Conservation (phyloP, 1,140 invertebrate genomes). For the Zaprionus kolodkinae region DNA sequence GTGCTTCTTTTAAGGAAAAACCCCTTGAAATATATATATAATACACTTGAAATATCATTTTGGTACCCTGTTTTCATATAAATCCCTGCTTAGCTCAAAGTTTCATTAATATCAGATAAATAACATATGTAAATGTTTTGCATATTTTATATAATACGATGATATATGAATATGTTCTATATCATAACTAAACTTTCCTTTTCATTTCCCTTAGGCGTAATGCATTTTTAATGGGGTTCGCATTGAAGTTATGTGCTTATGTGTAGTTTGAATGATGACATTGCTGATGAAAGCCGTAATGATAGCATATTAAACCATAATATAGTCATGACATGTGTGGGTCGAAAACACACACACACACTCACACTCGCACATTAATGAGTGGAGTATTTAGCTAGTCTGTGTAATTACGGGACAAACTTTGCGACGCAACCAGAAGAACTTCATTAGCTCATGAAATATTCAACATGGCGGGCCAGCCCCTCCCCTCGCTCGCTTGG, state of each 20-base stretch:
- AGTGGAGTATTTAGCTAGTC: conserved; percentile 36
- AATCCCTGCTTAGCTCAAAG: background rate
- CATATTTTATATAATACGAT: background rate
- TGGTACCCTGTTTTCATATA: too few relatives aligned
- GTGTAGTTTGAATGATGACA: conserved; percentile 77
- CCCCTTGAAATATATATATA: too few relatives aligned
- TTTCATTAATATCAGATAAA: background rate
- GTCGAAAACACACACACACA: conserved; percentile 24
- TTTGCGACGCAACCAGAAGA: conserved; percentile 62
- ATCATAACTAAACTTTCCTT: background rate
- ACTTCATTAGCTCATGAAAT: conserved; percentile 82
- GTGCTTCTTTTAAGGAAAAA: too few relatives aligned
- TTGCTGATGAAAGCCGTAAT: conserved; percentile 78
- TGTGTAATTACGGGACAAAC: conserved; percentile 54
- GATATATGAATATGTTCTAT: background rate
- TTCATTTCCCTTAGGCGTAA: conserved; percentile 26
- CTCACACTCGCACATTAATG: conserved; percentile 39
- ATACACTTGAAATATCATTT: too few relatives aligned
- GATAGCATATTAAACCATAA: conserved; percentile 74
- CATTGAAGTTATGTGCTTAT: conserved; percentile 55
- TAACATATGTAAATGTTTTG: background rate
- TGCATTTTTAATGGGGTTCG: conserved; percentile 66
- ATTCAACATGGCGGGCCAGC: conserved; percentile 78
- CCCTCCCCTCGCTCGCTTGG: conserved; percentile 15
- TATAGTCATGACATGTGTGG: conserved; percentile 59